Evolutionary conservation across 2,888 invertebrate genomes (phyloP).

Genomic region (Callosobruchus maculatus): DNA sequence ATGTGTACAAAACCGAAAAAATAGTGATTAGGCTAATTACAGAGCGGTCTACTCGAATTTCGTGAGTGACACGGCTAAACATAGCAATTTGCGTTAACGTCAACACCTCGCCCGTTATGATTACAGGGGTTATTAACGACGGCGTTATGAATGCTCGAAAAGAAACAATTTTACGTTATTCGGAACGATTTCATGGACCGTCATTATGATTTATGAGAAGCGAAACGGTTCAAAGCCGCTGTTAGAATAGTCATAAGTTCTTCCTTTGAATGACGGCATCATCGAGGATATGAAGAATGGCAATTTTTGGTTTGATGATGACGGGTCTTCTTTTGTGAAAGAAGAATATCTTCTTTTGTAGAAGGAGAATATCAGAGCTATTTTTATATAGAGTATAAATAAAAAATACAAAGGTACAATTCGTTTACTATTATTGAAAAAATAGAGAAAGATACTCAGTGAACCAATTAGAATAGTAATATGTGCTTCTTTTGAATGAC

Average conservation of each 20-base stretch:
- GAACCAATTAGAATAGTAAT: background rate
- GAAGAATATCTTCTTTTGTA: no score
- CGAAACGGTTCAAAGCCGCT: background rate
- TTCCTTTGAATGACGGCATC: background rate
- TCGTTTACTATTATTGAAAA: no score
- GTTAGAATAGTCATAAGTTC: background rate
- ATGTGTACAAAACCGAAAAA: slow-evolving; percentile 29
- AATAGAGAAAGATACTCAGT: no score
- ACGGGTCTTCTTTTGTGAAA: background rate
- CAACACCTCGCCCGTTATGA: slow-evolving; percentile 20
- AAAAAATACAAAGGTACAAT: no score
- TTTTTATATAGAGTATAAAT: no score
- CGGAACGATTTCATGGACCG: background rate
- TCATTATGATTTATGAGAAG: background rate
- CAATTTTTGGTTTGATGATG: background rate
- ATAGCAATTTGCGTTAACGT: slow-evolving; percentile 26
- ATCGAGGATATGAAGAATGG: background rate
- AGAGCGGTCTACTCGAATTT: slow-evolving; percentile 27
- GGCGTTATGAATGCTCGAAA: background rate
- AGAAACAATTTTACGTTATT: background rate
- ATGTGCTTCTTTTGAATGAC: background rate
- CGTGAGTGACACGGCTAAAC: slow-evolving; percentile 27
- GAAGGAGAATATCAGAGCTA: no score
- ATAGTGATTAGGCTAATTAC: slow-evolving; percentile 33
- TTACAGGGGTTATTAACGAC: background rate